Percentiles rank a stretch among this genome's conserved stretches.
Evolutionary conservation across 37 sponge, comb jelly and placozoan species (phyloP).

Genomic region (Eunapius fragilis): DNA sequence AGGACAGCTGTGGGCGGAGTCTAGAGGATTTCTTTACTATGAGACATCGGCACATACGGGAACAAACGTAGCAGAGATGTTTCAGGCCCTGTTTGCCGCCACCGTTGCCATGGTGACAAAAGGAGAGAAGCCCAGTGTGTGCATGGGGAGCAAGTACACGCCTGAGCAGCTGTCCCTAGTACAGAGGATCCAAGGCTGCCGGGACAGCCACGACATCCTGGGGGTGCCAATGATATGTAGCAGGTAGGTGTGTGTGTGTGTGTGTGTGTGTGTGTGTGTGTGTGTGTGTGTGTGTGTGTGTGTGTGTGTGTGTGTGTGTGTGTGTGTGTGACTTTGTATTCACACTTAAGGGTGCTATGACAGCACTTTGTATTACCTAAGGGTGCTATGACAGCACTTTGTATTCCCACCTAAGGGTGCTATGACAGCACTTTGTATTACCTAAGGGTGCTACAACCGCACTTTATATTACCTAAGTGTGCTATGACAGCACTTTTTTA

Average conservation of each 20-base stretch:
- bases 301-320: too few species aligned
- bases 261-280: too few species aligned
- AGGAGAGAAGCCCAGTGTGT: constrained; percentile 6
- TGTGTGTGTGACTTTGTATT: too few species aligned
- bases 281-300: too few species aligned
- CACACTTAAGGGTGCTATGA: too few species aligned
- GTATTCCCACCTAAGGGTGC: too few species aligned
- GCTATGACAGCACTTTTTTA: too few species aligned
- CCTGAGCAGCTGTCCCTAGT: constrained; percentile 76
- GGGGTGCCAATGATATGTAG: constrained; percentile 46
- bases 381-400: too few species aligned
- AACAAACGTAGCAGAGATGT: constrained; percentile 75
- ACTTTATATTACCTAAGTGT: too few species aligned
- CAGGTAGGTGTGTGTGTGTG: constrained; percentile 38
- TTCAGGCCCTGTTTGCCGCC: constrained; percentile 21
- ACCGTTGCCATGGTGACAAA: constrained; percentile 20
- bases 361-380: too few species aligned
- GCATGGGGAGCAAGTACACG: constrained; percentile 76
- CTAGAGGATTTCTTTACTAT: constrained; percentile 84
- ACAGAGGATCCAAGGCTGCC: constrained; percentile 45
- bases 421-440: too few species aligned
- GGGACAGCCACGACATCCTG: constrained; percentile 71
- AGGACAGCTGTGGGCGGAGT: constrained; percentile 87
- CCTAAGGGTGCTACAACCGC: too few species aligned
- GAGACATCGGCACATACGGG: constrained; percentile 89